Evolutionary conservation across 2,888 invertebrate species (phyloP).

Genomic region (Aphrophora alni): DNA sequence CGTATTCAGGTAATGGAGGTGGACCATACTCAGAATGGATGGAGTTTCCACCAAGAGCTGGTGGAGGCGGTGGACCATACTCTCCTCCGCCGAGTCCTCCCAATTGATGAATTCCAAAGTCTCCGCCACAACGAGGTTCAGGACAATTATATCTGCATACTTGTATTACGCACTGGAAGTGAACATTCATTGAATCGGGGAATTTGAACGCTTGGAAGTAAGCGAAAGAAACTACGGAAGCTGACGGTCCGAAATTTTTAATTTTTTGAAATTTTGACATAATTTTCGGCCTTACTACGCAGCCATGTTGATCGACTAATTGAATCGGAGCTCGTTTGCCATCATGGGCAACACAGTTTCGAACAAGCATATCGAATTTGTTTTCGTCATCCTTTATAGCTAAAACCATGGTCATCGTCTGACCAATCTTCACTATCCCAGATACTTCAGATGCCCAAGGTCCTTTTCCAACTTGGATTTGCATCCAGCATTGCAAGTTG

Average conservation of each 20-base stretch:
- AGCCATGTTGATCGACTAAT: conserved; percentile 90
- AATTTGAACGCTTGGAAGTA: conserved; percentile 96
- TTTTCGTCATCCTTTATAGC: conserved; percentile 95
- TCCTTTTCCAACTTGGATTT: conserved; percentile 93
- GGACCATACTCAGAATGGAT: conserved; percentile 73
- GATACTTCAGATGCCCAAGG: conserved; percentile 97
- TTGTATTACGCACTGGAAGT: conserved; percentile 94
- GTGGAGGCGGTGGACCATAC: conserved; percentile 59
- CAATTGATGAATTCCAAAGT: conserved; percentile 43
- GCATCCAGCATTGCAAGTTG: conserved; percentile 97
- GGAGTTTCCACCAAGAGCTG: conserved; percentile 55
- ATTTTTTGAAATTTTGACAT: conserved; percentile 95
- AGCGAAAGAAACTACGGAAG: conserved; percentile 89
- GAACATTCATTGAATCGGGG: conserved; percentile 96
- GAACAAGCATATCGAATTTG: conserved; percentile 93
- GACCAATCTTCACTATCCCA: conserved; percentile 92
- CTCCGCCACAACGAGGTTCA: conserved; percentile 62
- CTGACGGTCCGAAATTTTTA: conserved; percentile 93
- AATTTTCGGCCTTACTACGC: conserved; percentile 88
- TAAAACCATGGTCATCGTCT: conserved; percentile 96
- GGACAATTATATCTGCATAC: conserved; percentile 93
- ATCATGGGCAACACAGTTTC: conserved; percentile 94
- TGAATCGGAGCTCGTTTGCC: conserved; percentile 93
- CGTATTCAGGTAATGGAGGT: conserved; percentile 69
- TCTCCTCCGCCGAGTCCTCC: conserved; percentile 57